Percentiles rank a stretch among this genome's conserved stretches.
Conservation (phyloP, 2,113 vertebrate genomes). For the Aviceda subcristata region DNA sequence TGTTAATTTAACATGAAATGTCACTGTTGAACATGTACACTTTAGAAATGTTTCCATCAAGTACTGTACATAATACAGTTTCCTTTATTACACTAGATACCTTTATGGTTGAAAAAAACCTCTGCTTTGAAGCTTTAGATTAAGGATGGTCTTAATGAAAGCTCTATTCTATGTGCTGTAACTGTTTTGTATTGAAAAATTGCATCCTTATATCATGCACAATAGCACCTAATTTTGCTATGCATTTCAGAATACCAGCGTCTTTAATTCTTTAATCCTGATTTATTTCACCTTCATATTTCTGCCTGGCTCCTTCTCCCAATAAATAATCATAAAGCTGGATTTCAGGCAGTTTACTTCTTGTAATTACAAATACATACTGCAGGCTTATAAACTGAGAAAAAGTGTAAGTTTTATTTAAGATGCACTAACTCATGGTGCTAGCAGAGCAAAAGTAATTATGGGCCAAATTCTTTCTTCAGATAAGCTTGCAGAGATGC, state of each 20-base stretch:
- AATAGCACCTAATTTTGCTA: slow-evolving; percentile 38
- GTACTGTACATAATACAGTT: slow-evolving; percentile 21
- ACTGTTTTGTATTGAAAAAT: slow-evolving; percentile 21
- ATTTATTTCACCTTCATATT: neutral
- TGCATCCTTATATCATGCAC: slow-evolving; percentile 31
- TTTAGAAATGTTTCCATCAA: slow-evolving; percentile 54
- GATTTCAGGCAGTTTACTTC: neutral
- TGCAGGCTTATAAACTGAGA: neutral
- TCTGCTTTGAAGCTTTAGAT: slow-evolving; percentile 44
- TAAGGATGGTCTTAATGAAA: slow-evolving; percentile 15
- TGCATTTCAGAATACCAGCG: neutral
- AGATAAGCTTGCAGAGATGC: neutral
- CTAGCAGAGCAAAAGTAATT: neutral
- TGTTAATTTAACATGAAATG: slow-evolving; percentile 62
- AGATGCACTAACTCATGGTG: neutral
- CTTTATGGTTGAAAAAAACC: neutral
- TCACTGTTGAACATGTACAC: slow-evolving; percentile 30
- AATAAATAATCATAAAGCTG: neutral
- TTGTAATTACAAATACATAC: neutral
- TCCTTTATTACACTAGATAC: slow-evolving; percentile 39
- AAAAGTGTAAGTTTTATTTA: neutral
- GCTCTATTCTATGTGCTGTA: neutral
- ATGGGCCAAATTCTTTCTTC: neutral
- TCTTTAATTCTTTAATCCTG: neutral
- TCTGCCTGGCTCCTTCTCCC: neutral